Percentiles rank a stretch among this genome's conserved stretches.
Conservation (phyloP, 1,140 invertebrate genomes). For the Hyles euphorbiae region DNA sequence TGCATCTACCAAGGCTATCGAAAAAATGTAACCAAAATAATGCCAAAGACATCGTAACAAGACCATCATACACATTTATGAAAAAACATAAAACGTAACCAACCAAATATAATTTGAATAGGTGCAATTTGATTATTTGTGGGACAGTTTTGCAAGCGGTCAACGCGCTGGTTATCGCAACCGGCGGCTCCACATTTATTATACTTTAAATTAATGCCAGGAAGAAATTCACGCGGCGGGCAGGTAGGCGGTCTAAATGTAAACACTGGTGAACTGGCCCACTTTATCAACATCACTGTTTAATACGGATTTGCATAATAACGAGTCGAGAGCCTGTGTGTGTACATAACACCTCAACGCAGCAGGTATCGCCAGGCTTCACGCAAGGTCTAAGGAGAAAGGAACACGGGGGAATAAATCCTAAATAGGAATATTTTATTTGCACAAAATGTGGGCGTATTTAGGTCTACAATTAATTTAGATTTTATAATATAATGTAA, state of each 20-base stretch:
- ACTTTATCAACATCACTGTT: slow-evolving; percentile 38
- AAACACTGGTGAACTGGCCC: slow-evolving; percentile 25
- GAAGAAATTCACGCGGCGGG: slow-evolving; percentile 35
- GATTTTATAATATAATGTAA: too few species aligned
- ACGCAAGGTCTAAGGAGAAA: too few species aligned
- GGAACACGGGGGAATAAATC: too few species aligned
- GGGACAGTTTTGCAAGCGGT: slow-evolving; percentile 2
- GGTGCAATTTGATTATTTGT: slow-evolving; percentile 6
- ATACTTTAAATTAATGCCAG: slow-evolving; percentile 14
- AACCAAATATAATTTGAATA: not conserved
- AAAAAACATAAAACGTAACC: not conserved
- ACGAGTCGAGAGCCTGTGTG: slow-evolving; percentile 6
- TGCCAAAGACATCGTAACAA: not conserved
- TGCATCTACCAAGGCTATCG: too few species aligned
- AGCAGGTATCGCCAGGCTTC: too few species aligned
- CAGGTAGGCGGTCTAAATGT: slow-evolving; percentile 29
- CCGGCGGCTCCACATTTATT: not conserved
- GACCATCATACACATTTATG: not conserved
- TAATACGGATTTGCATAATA: slow-evolving; percentile 43
- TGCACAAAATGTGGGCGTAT: too few species aligned
- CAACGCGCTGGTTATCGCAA: not conserved
- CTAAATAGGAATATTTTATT: too few species aligned
- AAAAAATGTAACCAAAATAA: not conserved
- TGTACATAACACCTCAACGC: not conserved
- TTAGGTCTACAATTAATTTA: too few species aligned